Evolutionary conservation across 2,888 invertebrate species (phyloP).

Genomic region (Encarsia formosa): DNA sequence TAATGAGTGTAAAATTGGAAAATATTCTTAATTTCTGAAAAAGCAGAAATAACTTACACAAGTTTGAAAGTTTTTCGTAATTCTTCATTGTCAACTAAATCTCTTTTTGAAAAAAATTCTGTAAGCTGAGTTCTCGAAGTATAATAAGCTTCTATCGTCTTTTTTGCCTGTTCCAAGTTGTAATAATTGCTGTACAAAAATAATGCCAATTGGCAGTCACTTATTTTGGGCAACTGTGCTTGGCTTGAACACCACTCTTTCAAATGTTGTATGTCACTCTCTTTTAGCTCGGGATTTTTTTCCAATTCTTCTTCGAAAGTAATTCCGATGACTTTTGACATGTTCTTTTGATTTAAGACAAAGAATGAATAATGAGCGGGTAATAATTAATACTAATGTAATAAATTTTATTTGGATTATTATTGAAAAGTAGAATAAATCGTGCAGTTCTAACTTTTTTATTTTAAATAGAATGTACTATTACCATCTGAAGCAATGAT

Average conservation of each 20-base stretch:
- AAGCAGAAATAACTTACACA: constrained; percentile 54
- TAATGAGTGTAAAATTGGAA: too few species aligned
- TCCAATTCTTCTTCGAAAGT: constrained; percentile 58
- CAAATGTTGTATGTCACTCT: too few species aligned
- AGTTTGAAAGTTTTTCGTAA: constrained; percentile 52
- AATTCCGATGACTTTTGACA: constrained; percentile 10
- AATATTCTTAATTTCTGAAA: too few species aligned
- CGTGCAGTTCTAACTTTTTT: too few species aligned
- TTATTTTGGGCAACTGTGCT: constrained; percentile 61
- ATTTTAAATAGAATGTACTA: too few species aligned
- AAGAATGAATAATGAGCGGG: not conserved
- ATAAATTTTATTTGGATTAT: too few species aligned
- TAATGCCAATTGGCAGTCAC: constrained; percentile 60
- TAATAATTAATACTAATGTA: too few species aligned
- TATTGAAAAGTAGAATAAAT: too few species aligned
- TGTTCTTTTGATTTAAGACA: not conserved
- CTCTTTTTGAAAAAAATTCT: constrained; percentile 44
- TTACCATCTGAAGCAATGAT: too few species aligned
- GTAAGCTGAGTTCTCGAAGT: constrained; percentile 65
- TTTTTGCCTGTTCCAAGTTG: constrained; percentile 66
- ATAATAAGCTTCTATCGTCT: constrained; percentile 65
- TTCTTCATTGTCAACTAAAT: constrained; percentile 52
- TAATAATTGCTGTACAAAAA: constrained; percentile 68
- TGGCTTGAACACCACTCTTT: constrained; percentile 65
- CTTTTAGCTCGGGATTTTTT: constrained; percentile 60